phyloP scores from a whole-genome alignment of 2,888 invertebrate species.

The Allacma fusca region DNA sequence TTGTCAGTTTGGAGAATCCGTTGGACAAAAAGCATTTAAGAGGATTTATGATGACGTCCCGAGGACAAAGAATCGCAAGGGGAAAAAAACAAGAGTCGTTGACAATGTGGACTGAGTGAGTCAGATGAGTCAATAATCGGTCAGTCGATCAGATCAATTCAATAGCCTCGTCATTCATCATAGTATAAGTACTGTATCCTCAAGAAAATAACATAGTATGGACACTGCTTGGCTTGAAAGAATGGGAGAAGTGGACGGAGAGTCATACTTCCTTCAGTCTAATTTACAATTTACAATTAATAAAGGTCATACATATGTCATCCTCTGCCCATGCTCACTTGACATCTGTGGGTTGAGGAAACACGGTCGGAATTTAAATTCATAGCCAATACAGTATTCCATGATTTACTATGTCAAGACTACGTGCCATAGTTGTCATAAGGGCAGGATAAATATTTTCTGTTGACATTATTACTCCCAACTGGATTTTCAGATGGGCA shows the following conservation, averaged over 20 bases:
- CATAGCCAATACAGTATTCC: background rate
- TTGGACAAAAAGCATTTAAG: no score
- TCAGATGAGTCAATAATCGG: background rate
- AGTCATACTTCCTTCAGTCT: no score
- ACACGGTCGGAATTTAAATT: background rate
- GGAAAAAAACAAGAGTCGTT: background rate
- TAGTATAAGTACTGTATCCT: background rate
- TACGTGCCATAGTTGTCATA: background rate
- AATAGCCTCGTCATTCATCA: conserved; percentile 6
- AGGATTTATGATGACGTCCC: no score
- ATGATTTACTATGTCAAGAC: background rate
- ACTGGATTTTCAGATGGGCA: background rate
- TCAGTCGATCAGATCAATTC: background rate
- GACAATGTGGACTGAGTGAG: background rate
- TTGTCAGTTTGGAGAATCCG: no score
- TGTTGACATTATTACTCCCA: conserved; percentile 1
- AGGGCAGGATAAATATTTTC: background rate
- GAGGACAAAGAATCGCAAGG: background rate
- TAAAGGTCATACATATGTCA: no score
- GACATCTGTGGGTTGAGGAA: no score
- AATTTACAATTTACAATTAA: no score
- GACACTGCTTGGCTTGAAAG: background rate
- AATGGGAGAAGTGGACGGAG: background rate
- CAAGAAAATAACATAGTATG: no score
- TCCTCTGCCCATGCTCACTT: no score